Evolutionary conservation across 2,797 vertebrate genomes (phyloP), one percentile per base, ranked within the genome.

Genomic region (Lacerta agilis): DNA sequence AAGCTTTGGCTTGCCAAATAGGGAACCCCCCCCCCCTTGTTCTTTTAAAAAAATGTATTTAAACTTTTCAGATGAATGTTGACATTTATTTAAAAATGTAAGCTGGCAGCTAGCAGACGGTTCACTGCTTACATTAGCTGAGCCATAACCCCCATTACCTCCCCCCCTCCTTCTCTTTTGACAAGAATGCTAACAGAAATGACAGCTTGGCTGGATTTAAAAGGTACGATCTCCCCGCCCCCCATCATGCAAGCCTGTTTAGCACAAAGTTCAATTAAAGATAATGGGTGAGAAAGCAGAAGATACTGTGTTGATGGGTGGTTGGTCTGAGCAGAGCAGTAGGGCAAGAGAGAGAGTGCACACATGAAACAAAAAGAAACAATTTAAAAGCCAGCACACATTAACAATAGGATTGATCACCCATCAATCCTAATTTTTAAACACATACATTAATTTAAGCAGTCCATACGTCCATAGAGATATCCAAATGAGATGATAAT

Each of bases 61-160:
- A 92, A 93, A 90, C 88, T 87, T 58, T 95, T 95, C 96, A 94
- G 93, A 93, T 95, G 91, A 92, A 95, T 91, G 89, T 23, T 90
- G 92, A 93, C 90, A 88, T 93, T 95, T 94, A 93, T 93, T 94
- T 90, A 83, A 87, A 95, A 94, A 94, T 66, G 86, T 89, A 92
- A 94, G 88, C 33, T 95, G 94, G 88, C 75, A 93, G 90, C 89
- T 93, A 88, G 90, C 91, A 88, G 90, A 18, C 8, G 89, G 90
- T 86, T 95, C 94, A 88, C 83, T 38, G 90, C 91, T 94, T 83
- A 73, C 87, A 91, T 94, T 94, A 94, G 88, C 82, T 78, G 85
- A 91, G 88, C 78, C 91, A 91, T 89, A 95, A 95, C 76, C 66
- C 92, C 94, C 92, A 91, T 93, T 91, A 90, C 91, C 92, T 95